Evolutionary conservation across 37 sponge, comb jelly and placozoan species (phyloP), one percentile per base, ranked within the genome.

Genomic region (Amphimedon queenslandica): DNA sequence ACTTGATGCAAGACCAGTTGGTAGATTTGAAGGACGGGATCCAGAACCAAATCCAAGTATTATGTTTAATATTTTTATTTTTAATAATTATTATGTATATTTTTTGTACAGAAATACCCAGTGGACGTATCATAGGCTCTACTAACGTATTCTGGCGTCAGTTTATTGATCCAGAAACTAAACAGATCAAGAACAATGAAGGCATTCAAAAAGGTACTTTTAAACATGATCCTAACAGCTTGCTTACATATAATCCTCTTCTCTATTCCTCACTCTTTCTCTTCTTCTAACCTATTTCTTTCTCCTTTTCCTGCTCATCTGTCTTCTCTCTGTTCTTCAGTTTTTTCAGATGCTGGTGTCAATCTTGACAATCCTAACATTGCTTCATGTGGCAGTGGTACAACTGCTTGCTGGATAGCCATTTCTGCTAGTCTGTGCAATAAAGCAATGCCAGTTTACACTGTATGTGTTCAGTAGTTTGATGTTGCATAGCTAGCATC

Each of bases 111-210:
- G 47, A 70, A 11, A 37, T 84, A 11, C 77, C 66, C 37, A 90
- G 90, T 72, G 90, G 90, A 1, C 90, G 84, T 72, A 84, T 90
- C 8, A 69, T 80, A 29, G 82, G 80, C 2, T 51, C 81, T 27
- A 38, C 27, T 61, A 84, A 65, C 41, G 0, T 90, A 30, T 87
- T 79, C 21, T 90, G 75, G 73, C 40, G 40, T 11, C 18, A 53
- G 13, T 39, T 83, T 24, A 57, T 84, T 29, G 63, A 84, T 42
- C 70, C 82, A 2, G 61, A 77, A 16, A 86, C 78, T 18, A 86
- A 82, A 57, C 64, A 61, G 1, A 23, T 90, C 51, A 90, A 90
- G 60, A 36, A 35, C 41, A 41, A 33, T 36, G 86, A 75, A 37
- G 85, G 28, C 11, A 74, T 90, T 23, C 58, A 72, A n/a, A 40